A percentile compares a stretch with the other conserved stretches of the same genome.
Evolutionary conservation across 2,113 vertebrate species (phyloP).

Genomic region (Micromys minutus): DNA sequence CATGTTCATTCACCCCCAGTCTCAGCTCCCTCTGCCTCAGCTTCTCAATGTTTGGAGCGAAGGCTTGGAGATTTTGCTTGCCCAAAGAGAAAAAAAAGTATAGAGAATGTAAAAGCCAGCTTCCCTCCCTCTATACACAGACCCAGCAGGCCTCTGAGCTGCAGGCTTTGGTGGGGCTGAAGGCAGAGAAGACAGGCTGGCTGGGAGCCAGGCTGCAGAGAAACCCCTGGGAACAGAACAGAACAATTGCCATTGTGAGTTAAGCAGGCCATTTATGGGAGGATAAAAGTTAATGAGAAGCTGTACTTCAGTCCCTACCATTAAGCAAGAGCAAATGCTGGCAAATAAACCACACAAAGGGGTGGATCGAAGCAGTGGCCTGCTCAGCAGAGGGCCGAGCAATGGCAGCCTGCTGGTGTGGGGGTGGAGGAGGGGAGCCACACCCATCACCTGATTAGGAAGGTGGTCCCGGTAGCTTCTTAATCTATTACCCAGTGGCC

Average conservation of each 20-base stretch:
- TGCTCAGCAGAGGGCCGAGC: accelerated
- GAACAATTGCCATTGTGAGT: slow-evolving; percentile 23
- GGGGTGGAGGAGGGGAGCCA: neutral
- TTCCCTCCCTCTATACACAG: neutral
- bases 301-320: slow-evolving; percentile 18
- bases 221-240: neutral
- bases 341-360: neutral
- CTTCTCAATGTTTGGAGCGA: neutral
- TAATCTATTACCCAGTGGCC: neutral
- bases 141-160: neutral
- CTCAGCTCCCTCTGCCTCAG: neutral
- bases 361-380: neutral
- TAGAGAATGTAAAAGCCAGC: neutral
- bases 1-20: neutral
- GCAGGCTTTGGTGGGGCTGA: neutral
- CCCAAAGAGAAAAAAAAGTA: neutral
- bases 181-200: neutral
- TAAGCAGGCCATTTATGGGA: slow-evolving; percentile 54
- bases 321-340: slow-evolving; percentile 47
- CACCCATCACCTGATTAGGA: slow-evolving; percentile 31
- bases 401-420: neutral
- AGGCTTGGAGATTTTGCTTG: neutral
- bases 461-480: neutral
- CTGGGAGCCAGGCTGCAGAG: neutral
- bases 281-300: slow-evolving; percentile 70